Evolutionary conservation across 2,797 vertebrate species (phyloP), one percentile per base, ranked within the genome.

Genomic region (Rhadinocentrus ornatus): DNA sequence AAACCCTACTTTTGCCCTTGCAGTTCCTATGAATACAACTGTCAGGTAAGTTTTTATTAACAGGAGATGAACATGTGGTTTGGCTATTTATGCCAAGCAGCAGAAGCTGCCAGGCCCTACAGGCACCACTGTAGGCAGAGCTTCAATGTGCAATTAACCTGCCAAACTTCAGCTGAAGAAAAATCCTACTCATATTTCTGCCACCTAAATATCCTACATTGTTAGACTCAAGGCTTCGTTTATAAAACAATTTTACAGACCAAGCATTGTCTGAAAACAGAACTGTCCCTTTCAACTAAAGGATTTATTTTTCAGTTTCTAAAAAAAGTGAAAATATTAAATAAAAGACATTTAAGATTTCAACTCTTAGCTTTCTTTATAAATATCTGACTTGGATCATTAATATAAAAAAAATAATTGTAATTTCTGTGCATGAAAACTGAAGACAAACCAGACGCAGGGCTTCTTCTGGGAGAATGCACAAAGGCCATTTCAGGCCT

Each of bases 11-110:
- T 80, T 57, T 73, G 3, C 54, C 34, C 26, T 73, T n/a, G 35
- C 31, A 68, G 55, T 70, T 80, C 64, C 69, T 71, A 24, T 83
- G 63, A 77, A 73, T 69, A 71, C 83, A 86, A n/a, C 68, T 88
- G 87, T 87, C 87, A 83, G 46, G 75, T 74, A 77, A 71, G 87
- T 86, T 71, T 81, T 41, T 34, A 84, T 77, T 83, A 82, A 75
- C 53, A 69, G 67, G 63, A 84, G 63, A 85, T 66, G 79, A 85
- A 82, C 79, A 69, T 88, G 69, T 65, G 77, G 77, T 80, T 83
- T 85, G 22, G 56, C 58, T 72, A 54, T 75, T 82, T 78, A 50
- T 82, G 82, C 80, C 81, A 84, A 81, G 69, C 48, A 73, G 66
- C 37, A 48, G 34, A 41, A 88, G 70, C 6, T 66, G 44, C 50